phyloP scores from a whole-genome alignment of 1,140 invertebrate species.

The Pachypsylla venusta region DNA sequence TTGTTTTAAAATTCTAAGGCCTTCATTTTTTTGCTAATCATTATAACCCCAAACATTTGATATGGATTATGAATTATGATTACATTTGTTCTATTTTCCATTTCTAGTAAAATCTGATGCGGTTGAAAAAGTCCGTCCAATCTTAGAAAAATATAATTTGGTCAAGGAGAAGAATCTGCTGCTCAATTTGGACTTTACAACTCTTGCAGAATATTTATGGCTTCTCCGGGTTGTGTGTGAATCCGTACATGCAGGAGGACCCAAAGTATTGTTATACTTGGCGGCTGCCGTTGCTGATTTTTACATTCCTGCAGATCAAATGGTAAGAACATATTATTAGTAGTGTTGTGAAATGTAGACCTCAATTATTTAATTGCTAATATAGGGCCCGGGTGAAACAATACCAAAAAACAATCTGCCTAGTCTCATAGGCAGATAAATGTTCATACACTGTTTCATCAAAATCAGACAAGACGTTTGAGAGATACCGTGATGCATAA shows the following conservation, averaged over 20 bases:
- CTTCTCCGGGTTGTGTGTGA: slow-evolving; percentile 65
- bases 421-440: neutral
- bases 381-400: too few species aligned
- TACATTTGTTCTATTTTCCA: slow-evolving; percentile 12
- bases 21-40: too few species aligned
- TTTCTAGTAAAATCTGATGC: slow-evolving; percentile 49
- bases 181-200: slow-evolving; percentile 62
- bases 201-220: slow-evolving; percentile 87
- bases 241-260: slow-evolving; percentile 47
- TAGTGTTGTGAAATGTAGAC: slow-evolving; percentile 11
- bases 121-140: slow-evolving; percentile 45
- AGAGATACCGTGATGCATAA: too few species aligned
- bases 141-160: slow-evolving; percentile 55
- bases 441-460: too few species aligned
- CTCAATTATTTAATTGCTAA: slow-evolving; percentile 13
- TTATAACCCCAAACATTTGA: too few species aligned
- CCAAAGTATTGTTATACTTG: slow-evolving; percentile 69
- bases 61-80: too few species aligned
- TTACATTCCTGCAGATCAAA: slow-evolving; percentile 82
- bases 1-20: too few species aligned
- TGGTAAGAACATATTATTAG: slow-evolving; percentile 45
- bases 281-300: slow-evolving; percentile 98
- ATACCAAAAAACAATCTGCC: too few species aligned
- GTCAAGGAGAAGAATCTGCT: slow-evolving; percentile 46
- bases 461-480: too few species aligned